These are phyloP conservation scores for Sebastes variabilis DNA, from an alignment of 2,797 vertebrate species.

Conservation along the genomic window DNA sequence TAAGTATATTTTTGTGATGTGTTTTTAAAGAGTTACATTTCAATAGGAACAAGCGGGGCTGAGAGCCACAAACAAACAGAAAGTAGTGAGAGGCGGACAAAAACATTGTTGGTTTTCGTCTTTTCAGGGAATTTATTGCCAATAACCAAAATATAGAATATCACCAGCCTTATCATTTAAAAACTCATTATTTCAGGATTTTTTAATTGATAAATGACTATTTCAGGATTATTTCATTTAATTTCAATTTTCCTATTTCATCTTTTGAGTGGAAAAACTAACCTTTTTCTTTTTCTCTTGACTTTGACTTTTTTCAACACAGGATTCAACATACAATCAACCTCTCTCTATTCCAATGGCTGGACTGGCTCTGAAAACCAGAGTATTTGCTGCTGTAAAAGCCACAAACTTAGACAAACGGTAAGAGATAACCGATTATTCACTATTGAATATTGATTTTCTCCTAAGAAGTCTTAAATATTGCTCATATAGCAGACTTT, in stretches of 20 bases:
- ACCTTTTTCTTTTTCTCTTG: background rate
- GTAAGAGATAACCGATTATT: slow-evolving; percentile 69
- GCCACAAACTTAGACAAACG: slow-evolving; percentile 97
- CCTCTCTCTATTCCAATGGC: slow-evolving; percentile 91
- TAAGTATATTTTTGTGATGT: background rate
- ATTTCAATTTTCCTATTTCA: background rate
- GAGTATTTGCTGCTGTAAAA: slow-evolving; percentile 96
- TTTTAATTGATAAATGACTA: too few species aligned
- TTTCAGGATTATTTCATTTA: too few species aligned
- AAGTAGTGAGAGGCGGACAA: background rate
- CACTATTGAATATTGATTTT: background rate
- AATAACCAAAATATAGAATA: background rate
- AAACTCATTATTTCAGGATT: background rate
- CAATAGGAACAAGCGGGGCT: background rate
- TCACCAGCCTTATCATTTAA: background rate
- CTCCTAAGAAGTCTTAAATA: background rate
- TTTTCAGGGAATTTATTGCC: background rate
- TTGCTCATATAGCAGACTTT: background rate
- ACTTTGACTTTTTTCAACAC: slow-evolving; percentile 31
- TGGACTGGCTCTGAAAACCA: slow-evolving; percentile 95
- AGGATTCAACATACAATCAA: slow-evolving; percentile 95
- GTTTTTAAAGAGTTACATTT: background rate
- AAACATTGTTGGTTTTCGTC: background rate
- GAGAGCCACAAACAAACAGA: background rate
- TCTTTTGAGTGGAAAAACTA: background rate